These are phyloP conservation scores for Leptonema lineaticorne DNA, from an alignment of 1,140 invertebrate genomes.

Conservation along the genomic window DNA sequence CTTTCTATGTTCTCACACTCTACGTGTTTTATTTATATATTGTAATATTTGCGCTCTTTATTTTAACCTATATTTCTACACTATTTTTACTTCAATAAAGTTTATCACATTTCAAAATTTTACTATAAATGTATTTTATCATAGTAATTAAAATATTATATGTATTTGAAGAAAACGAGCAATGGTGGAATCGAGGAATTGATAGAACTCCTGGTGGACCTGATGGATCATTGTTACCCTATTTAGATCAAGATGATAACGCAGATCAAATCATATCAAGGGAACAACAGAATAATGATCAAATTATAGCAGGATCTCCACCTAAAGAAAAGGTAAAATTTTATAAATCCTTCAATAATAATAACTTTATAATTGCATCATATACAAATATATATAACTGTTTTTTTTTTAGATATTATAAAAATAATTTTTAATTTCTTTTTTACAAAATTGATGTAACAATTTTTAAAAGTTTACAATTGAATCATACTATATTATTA, in stretches of 20 bases:
- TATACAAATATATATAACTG: not conserved
- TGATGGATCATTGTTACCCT: constrained; percentile 38
- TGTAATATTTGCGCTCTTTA: too few relatives aligned
- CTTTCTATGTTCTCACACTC: too few relatives aligned
- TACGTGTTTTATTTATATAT: too few relatives aligned
- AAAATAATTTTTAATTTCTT: not conserved
- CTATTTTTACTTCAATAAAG: too few relatives aligned
- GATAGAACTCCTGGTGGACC: constrained; percentile 33
- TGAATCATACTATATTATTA: too few relatives aligned
- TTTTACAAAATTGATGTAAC: not conserved
- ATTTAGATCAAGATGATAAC: constrained; percentile 38
- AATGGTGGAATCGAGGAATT: constrained; percentile 28
- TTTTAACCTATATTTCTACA: too few relatives aligned
- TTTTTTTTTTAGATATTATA: not conserved
- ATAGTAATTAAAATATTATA: too few relatives aligned
- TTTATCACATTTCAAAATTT: too few relatives aligned
- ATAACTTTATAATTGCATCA: not conserved
- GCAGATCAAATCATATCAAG: constrained; percentile 9
- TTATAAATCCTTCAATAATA: too few relatives aligned
- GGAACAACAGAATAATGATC: constrained; percentile 23
- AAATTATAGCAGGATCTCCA: constrained; percentile 44
- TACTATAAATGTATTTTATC: too few relatives aligned
- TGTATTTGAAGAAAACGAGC: constrained; percentile 34
- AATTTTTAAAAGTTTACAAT: too few relatives aligned
- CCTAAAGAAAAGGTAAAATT: constrained; percentile 47